Evolutionary conservation across 1,140 invertebrate genomes (phyloP), one percentile per base, ranked within the genome.

Genomic region (Diabrotica undecimpunctata): DNA sequence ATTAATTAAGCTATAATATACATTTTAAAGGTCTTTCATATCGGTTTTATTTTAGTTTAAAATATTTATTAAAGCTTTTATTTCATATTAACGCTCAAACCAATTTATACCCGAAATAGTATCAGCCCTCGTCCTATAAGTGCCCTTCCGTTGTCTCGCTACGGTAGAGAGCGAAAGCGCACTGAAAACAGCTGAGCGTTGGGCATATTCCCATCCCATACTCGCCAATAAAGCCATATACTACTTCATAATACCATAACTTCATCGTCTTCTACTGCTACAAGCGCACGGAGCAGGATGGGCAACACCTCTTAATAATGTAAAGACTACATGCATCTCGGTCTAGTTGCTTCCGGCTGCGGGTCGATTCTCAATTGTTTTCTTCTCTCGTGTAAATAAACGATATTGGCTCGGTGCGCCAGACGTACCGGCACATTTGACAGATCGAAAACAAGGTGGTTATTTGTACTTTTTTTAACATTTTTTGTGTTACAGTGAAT

Each of bases 241-340:
- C n/a, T 46, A 10, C 41, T 25, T 25, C 25, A 25, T 25, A 25
- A 46, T 46, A 46, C 41, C 41, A 46, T 46, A 46, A 5, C 41
- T 46, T 46, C 41, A 10, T 10, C 41, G 41, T 46, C 41, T n/a
- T 46, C 41, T 8, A 5, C 41, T 46, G 41, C 41, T 46, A n/a
- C 41, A 46, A 46, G 8, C n/a, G n/a, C 41, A n/a, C 41, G 8
- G 41, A 46, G 41, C 41, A 10, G 41, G n/a, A 46, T 46, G 41
- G 25, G 25, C 25, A 46, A 46, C 41, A 46, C 41, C 41, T 46
- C 25, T 25, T 25, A 25, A 25, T 25, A 46, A 46, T 46, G 41
- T 46, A 46, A 46, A 46, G 41, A 46, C 41, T 46, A n/a, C 41
- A 46, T 46, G 41, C 41, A 46, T 46, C 41, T 46, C 41, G n/a